Conservation (phyloP, 2,888 invertebrate species). For the Hyppa rectilinea region DNA sequence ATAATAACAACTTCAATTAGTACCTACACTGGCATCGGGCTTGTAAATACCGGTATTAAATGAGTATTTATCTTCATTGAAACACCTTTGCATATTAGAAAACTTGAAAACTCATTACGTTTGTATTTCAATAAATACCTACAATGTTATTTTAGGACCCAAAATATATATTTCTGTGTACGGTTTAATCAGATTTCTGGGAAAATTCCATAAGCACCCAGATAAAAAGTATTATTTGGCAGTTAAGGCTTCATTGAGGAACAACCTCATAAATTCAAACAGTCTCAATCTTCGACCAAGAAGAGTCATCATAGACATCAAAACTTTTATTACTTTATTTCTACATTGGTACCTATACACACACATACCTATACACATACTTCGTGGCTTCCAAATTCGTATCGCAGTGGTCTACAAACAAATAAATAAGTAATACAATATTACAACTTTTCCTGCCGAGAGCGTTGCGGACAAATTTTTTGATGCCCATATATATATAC, state of each 20-base stretch:
- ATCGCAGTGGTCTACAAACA: neutral
- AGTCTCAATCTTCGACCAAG: neutral
- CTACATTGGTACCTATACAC: too few species aligned
- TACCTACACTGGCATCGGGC: neutral
- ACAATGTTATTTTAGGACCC: neutral
- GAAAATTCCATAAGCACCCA: neutral
- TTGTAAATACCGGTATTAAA: neutral
- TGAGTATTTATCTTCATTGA: slow-evolving; percentile 5
- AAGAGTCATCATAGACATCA: too few species aligned
- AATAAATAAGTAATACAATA: neutral
- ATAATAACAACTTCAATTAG: slow-evolving; percentile 23
- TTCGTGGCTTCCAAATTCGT: neutral
- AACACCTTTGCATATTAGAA: neutral
- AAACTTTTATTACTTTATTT: neutral
- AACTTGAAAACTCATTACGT: neutral
- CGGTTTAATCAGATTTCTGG: neutral
- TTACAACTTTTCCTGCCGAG: too few species aligned
- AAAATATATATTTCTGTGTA: too few species aligned
- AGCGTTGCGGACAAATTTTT: too few species aligned
- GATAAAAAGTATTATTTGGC: neutral
- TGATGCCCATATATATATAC: too few species aligned
- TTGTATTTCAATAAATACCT: neutral
- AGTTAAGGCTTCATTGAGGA: neutral
- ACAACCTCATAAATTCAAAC: neutral
- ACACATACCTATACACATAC: too few species aligned